Evolutionary conservation across 1,140 invertebrate species (phyloP), one percentile per base, ranked within the genome.

Genomic region (Aleiodes sp.): DNA sequence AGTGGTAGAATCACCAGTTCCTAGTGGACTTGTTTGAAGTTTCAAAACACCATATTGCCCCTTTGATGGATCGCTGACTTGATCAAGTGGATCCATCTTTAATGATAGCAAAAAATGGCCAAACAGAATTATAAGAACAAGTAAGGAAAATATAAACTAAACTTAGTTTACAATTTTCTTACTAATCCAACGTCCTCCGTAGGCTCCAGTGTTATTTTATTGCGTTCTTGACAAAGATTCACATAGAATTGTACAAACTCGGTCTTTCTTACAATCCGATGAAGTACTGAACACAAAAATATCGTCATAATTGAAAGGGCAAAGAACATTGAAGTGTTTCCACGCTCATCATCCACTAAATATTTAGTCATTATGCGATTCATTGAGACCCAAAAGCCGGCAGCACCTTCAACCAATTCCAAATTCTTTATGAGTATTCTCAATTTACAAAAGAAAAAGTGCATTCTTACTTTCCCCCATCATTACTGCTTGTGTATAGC

Each of bases 401-500:
- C 94, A 28, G 93, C 90, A 88, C 94, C 93, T 94, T 80, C 21
- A 68, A 37, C 29, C 19, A 60, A 56, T 26, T 41, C 29, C 56
- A 16, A 33, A n/a, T 33, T 43, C 7, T 63, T 63, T 14, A 31
- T 64, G 9, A 24, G 12, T 46, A 6, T 33, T 39, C 37, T 16
- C 63, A 67, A n/a, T n/a, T n/a, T n/a, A n/a, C n/a, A n/a, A n/a
- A n/a, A n/a, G n/a, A n/a, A n/a, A n/a, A n/a, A n/a, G n/a, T n/a
- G n/a, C n/a, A 31, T 65, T 87, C 89, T 91, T 88, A 93, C 95
- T 97, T 90, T 97, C 96, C 62, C 96, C 96, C 14, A 93, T 92
- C 95, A 97, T 97, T 0, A 97, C 94, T 61, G 95, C 95, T 81
- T 97, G 95, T 0, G 95, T 97, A 78, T 97, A 97, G 65, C 92